Evolutionary conservation across 2,797 vertebrate genomes (phyloP).

Genomic region (Anas acuta): DNA sequence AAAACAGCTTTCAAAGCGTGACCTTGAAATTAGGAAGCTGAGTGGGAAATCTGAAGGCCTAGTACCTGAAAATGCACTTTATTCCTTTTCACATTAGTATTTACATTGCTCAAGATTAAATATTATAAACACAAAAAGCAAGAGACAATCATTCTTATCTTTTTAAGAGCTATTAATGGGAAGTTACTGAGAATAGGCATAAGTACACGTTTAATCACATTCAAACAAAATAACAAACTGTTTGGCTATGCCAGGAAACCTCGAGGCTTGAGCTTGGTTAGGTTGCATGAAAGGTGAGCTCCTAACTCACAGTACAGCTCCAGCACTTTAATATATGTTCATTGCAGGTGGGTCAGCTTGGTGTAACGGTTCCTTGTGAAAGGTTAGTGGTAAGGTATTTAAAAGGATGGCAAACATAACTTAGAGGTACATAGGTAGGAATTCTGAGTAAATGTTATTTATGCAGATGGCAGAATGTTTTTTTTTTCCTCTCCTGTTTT

Average conservation of each 20-base stretch:
- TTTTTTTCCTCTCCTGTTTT: background rate
- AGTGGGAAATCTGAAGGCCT: background rate
- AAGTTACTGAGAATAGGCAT: background rate
- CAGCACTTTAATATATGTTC: background rate
- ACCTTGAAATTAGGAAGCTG: background rate
- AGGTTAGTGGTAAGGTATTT: background rate
- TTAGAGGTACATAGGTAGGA: background rate
- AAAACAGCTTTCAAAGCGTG: background rate
- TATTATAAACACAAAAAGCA: background rate
- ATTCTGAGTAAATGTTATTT: background rate
- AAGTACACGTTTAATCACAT: background rate
- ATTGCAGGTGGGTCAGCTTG: background rate
- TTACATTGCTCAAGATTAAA: background rate
- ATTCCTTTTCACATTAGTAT: background rate
- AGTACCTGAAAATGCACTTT: background rate
- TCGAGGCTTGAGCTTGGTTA: background rate
- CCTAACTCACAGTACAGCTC: background rate
- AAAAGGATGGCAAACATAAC: background rate
- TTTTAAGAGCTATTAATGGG: background rate
- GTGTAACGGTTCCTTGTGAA: background rate
- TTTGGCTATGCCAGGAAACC: background rate
- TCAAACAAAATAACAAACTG: background rate
- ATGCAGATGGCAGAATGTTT: background rate
- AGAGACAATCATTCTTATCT: background rate
- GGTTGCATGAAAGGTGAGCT: rapidly evolving